phyloP scores from a whole-genome alignment of 2,113 vertebrate genomes.

The Myotis yumanensis region DNA sequence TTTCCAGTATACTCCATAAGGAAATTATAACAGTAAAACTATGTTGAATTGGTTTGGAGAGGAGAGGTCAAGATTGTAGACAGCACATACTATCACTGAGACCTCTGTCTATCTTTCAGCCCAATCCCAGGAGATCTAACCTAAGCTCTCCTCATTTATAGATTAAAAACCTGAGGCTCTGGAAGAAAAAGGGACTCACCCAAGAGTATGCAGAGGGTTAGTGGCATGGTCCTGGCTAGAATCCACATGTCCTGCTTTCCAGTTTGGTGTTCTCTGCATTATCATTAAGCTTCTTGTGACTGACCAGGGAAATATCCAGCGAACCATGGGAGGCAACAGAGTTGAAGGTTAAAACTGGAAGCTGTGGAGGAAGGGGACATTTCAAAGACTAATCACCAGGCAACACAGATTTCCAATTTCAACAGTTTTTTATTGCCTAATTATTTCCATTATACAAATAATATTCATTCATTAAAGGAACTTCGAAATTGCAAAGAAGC shows the following conservation, averaged over 20 bases:
- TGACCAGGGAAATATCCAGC: not conserved
- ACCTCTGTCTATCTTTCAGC: not conserved
- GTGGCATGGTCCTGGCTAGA: not conserved
- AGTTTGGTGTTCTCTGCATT: not conserved
- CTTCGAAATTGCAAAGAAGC: slow-evolving; percentile 36
- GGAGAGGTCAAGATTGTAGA: not conserved
- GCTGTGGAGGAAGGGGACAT: fast-evolving
- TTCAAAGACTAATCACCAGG: not conserved
- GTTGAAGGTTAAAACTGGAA: not conserved
- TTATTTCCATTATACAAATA: slow-evolving; percentile 41
- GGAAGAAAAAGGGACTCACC: not conserved
- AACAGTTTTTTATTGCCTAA: not conserved
- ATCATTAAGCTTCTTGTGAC: not conserved
- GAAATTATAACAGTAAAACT: not conserved
- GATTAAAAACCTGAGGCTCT: not conserved
- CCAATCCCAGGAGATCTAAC: not conserved
- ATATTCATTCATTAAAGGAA: not conserved
- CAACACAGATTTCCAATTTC: not conserved
- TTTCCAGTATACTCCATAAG: not conserved
- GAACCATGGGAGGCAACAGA: not conserved
- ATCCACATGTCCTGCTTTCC: not conserved
- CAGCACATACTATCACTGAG: not conserved
- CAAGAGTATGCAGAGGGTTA: not conserved
- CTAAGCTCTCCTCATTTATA: not conserved
- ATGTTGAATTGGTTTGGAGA: not conserved